Evolutionary conservation across 1,140 invertebrate species (phyloP), one percentile per base, ranked within the genome.

Genomic region (Atopsyche davidsoni): DNA sequence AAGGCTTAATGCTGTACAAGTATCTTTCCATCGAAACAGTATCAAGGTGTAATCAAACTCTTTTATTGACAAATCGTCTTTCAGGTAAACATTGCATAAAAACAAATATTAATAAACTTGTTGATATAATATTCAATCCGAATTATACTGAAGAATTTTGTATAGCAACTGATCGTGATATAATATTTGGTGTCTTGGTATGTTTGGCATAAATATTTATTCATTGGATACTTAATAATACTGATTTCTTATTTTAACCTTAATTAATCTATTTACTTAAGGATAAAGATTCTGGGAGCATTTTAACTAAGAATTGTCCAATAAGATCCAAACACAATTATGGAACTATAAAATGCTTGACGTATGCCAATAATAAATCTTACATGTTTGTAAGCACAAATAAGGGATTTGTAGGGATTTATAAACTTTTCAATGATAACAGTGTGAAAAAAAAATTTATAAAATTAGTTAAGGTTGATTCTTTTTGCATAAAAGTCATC

Each of bases 401-500:
- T 16, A 41, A 34, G 22, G 47, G 47, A 32, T 50, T 24, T 19
- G 4, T 50, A 10, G 39, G 39, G 14, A 41, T 50, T 14, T 50
- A 39, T 34, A 34, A 34, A 18, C 28, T 3, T 34, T n/a, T 25
- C 23, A 39, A 6, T 23, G 11, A n/a, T 14, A 23, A 32, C 19
- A 11, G 10, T 17, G 11, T 24, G 11, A 19, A 32, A 6, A 50
- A 50, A 34, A 23, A 34, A 2, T 50, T 35, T 17, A 2, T 50
- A 24, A 50, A 50, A 35, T 32, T 50, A 17, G 39, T 50, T 1
- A 50, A 42, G 18, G 35, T 50, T 39, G 47, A 50, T 19, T 34
- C 6, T 23, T 38, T 14, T 11, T 18, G 34, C 3, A 46, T 46
- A 2, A 24, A 9, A 22, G 45, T 46, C 6, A 13, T 46, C 24